Percentiles rank a stretch among this genome's conserved stretches.
Evolutionary conservation across 2,888 invertebrate genomes (phyloP).

Genomic region (Phytoseiulus persimilis): DNA sequence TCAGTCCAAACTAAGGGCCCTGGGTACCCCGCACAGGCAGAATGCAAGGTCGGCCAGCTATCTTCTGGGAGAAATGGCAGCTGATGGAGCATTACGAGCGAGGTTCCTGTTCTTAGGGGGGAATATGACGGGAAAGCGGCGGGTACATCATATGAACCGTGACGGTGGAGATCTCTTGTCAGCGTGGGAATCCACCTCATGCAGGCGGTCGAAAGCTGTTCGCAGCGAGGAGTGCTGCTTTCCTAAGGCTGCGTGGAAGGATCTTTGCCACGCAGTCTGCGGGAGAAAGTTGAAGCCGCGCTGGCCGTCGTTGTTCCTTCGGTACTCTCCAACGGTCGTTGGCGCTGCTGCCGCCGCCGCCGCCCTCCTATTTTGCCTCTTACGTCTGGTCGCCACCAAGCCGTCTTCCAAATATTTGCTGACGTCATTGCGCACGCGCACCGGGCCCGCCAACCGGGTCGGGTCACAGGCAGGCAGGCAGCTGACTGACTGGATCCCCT

Average conservation of each 20-base stretch:
- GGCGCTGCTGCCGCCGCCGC: neutral
- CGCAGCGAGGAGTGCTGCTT: neutral
- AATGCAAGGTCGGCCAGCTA: too few relatives aligned
- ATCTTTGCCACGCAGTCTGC: neutral
- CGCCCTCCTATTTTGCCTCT: neutral
- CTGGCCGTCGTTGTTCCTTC: neutral
- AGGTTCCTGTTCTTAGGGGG: too few relatives aligned
- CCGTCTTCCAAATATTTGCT: neutral
- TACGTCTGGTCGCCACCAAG: neutral
- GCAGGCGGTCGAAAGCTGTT: too few relatives aligned
- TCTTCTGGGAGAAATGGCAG: too few relatives aligned
- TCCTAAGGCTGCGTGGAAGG: neutral
- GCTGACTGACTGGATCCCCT: neutral
- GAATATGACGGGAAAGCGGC: too few relatives aligned
- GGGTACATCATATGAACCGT: too few relatives aligned
- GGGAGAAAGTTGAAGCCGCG: neutral
- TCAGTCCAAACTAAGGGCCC: too few relatives aligned
- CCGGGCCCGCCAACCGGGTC: neutral
- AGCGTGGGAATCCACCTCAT: too few relatives aligned
- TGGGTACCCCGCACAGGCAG: too few relatives aligned
- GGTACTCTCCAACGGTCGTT: neutral
- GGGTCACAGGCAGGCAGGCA: too few relatives aligned
- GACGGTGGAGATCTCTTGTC: too few relatives aligned
- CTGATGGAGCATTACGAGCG: too few relatives aligned
- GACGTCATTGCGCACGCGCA: slow-evolving; percentile 5